A percentile compares a stretch with the other conserved stretches of the same genome.
Evolutionary conservation across 2,888 invertebrate genomes (phyloP).

Genomic region (Marronus borbonicus): DNA sequence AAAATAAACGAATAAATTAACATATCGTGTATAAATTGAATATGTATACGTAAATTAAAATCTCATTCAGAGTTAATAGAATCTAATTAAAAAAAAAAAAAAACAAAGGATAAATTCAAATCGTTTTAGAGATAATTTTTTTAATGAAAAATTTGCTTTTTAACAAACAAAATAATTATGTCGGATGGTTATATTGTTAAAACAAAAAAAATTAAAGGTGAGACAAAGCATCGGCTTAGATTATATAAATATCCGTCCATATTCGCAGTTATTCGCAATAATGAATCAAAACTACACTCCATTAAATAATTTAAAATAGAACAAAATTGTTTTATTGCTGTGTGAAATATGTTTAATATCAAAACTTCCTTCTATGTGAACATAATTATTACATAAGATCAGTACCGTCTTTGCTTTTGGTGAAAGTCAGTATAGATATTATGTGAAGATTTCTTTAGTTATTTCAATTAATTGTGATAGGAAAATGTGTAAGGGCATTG

Average conservation of each 20-base stretch:
- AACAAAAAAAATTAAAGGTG: too few species aligned
- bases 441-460: slow-evolving; percentile 48
- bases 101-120: too few species aligned
- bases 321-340: slow-evolving; percentile 52
- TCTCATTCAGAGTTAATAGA: too few species aligned
- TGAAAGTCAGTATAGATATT: slow-evolving; percentile 63
- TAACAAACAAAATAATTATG: too few species aligned
- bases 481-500: slow-evolving; percentile 16
- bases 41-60: too few species aligned
- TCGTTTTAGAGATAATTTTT: too few species aligned
- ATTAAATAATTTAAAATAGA: slow-evolving; percentile 53
- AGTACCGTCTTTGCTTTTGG: slow-evolving; percentile 66
- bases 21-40: too few species aligned
- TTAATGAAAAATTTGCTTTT: too few species aligned
- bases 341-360: slow-evolving; percentile 51
- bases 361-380: slow-evolving; percentile 55
- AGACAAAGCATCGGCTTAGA: too few species aligned
- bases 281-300: slow-evolving; percentile 52
- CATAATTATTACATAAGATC: slow-evolving; percentile 63
- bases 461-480: slow-evolving; percentile 16
- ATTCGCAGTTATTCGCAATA: neutral
- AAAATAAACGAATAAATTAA: too few species aligned
- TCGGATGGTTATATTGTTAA: too few species aligned
- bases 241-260: slow-evolving; percentile 2
- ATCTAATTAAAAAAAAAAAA: too few species aligned